Percentiles rank a stretch among this genome's conserved stretches.
Conservation (phyloP, 2,113 vertebrate genomes). For the Daphoenositta chrysoptera region DNA sequence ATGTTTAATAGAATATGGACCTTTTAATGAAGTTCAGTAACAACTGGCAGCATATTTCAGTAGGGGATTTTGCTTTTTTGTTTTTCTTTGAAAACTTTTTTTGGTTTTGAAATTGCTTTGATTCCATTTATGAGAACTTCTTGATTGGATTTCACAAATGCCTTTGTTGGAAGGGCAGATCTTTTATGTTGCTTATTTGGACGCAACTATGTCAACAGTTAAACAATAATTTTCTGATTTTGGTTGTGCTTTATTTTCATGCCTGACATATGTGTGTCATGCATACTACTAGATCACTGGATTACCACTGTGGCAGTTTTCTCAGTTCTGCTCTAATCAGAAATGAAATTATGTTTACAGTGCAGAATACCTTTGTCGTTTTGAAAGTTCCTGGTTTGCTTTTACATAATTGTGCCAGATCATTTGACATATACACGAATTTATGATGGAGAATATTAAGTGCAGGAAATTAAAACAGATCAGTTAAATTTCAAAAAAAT, state of each 20-base stretch:
- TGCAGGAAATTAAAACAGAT: background rate
- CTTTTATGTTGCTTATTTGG: background rate
- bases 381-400: background rate
- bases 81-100: background rate
- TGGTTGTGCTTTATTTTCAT: background rate
- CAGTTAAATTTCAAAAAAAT: background rate
- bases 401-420: background rate
- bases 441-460: background rate
- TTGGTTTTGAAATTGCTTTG: background rate
- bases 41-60: background rate
- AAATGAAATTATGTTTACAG: background rate
- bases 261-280: background rate
- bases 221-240: background rate
- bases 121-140: background rate
- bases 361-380: background rate
- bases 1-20: background rate
- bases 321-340: background rate
- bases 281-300: background rate
- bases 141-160: background rate
- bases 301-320: background rate
- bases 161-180: background rate
- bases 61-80: background rate
- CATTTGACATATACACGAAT: background rate
- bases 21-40: background rate
- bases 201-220: background rate